Conservation (phyloP, 2,113 vertebrate genomes). For the Anolis carolinensis region DNA sequence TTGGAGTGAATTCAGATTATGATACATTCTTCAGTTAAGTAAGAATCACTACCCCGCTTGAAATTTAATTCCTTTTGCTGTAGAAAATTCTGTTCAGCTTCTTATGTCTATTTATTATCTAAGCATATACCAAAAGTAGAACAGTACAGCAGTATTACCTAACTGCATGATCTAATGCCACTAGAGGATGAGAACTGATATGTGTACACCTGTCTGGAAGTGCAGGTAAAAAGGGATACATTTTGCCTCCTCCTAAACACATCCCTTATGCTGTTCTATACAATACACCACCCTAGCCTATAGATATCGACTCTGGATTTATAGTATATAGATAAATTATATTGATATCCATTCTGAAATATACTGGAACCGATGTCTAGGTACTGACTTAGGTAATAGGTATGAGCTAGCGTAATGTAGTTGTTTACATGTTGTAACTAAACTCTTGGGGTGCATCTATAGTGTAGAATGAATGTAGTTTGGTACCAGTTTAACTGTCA, state of each 20-base stretch:
- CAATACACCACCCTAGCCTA: neutral
- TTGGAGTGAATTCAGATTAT: neutral
- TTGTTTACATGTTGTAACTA: too few species aligned
- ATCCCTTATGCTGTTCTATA: neutral
- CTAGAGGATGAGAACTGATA: neutral
- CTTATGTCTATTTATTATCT: neutral
- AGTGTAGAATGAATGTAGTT: too few species aligned
- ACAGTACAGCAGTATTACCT: neutral
- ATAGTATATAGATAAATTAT: neutral
- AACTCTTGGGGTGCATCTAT: too few species aligned
- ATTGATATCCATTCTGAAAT: neutral
- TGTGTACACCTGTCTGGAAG: neutral
- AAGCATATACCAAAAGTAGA: neutral
- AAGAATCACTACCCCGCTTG: neutral
- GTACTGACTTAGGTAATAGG: too few species aligned
- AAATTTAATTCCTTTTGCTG: neutral
- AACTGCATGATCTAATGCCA: neutral
- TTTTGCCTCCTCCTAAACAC: fast-evolving
- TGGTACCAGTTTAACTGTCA: too few species aligned
- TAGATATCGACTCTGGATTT: neutral
- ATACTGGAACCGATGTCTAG: too few species aligned
- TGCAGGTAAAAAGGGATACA: neutral
- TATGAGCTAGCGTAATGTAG: too few species aligned
- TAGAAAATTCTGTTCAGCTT: neutral
- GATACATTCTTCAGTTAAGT: neutral